Evolutionary conservation across 2,113 vertebrate genomes (phyloP).

Genomic region (Melospiza georgiana): DNA sequence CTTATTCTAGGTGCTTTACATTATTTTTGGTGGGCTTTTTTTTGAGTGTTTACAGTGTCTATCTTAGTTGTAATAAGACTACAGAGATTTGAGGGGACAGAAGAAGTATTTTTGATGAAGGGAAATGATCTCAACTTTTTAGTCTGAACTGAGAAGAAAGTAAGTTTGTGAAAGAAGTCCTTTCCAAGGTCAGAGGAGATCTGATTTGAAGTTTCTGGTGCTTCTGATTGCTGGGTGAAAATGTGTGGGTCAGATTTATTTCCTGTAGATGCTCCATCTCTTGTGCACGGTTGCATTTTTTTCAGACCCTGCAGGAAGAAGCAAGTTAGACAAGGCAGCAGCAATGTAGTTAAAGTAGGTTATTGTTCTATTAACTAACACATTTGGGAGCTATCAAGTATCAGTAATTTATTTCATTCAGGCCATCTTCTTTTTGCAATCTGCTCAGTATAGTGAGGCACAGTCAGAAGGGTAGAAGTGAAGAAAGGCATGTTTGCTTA

Average conservation of each 20-base stretch:
- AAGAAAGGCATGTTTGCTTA: background rate
- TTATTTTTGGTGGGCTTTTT: background rate
- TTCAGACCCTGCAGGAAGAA: background rate
- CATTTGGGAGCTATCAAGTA: constrained; percentile 14
- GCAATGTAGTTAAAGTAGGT: constrained; percentile 40
- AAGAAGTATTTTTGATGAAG: background rate
- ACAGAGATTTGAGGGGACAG: background rate
- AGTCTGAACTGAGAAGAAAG: background rate
- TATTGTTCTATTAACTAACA: constrained; percentile 44
- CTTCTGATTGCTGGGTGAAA: background rate
- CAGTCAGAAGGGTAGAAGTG: background rate
- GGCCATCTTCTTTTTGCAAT: background rate
- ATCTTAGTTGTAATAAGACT: background rate
- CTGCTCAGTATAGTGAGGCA: background rate
- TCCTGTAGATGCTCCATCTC: background rate
- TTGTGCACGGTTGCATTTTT: background rate
- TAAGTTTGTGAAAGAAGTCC: background rate
- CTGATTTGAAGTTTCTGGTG: background rate
- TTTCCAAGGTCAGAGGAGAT: background rate
- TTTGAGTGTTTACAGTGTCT: accelerated
- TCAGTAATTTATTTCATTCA: constrained; percentile 39
- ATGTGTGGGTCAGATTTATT: background rate
- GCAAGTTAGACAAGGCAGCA: background rate
- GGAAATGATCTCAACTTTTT: background rate
- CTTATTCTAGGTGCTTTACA: background rate